Base-by-base conservation (phyloP, 1,140 invertebrate species). In the Rhopalosiphum padi region DNA sequence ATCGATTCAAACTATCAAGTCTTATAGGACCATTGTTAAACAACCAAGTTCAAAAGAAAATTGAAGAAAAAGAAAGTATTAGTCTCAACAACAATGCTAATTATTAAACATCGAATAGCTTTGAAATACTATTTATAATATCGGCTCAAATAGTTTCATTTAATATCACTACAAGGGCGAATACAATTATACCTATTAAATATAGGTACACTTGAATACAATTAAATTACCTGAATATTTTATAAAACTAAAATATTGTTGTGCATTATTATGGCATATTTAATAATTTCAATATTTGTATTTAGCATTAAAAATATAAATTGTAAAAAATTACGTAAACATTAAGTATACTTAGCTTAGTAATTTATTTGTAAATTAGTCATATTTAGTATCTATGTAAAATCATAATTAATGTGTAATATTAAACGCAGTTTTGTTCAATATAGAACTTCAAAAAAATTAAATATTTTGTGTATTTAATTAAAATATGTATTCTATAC, bases 341-440 rank as follows among this genome's bases (percentile, higher is more conserved):
- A 48, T 83, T 83, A 83, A 37, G 77, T 83, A 83, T 46, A 86
- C 3, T 23, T 55, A 90, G 23, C 68, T 68, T 43, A 60, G 21
- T 90, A 30, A 90, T 68, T 90, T 90, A 90, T 90, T 90, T 90
- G 35, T 90, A 90, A 41, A 90, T 60, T 88, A 9, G 4, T 88
- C 48, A 18, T 48, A 55, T 90, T 90, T 41, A 35, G 8, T 86
- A 48, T 11, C 18, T 46, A n/a, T 25, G 18, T 48, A 6, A n/a
- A n/a, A 77, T 5, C 25, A n/a, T 25, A 6, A 46, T 86, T 46
- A 86, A 85, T 41, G 2, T 41, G 11, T 41, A 41, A 7, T 85
- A 85, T 41, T 41, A 85, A 85, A 85, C 21, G 9, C 21, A 41
- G 23, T 85, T 41, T 85, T 41, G 11, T 41, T 41, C 23, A 85